Percentiles rank a stretch among this genome's conserved stretches.
Conservation (phyloP, 2,888 invertebrate genomes). For the Ashinkailepas kermadecensis region DNA sequence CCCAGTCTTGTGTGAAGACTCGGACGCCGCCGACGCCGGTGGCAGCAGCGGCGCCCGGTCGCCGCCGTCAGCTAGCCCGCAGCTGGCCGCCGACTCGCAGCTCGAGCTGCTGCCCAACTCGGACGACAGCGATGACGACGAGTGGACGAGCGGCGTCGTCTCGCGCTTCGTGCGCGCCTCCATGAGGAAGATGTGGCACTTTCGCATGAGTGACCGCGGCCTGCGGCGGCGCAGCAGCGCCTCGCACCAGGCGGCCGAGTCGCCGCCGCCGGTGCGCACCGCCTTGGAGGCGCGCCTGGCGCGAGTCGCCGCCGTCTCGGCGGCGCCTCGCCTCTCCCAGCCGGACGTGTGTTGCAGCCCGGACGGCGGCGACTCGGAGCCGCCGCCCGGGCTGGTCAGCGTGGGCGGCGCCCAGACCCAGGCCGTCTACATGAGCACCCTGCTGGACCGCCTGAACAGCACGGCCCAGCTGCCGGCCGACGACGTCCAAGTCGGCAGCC, state of each 20-base stretch:
- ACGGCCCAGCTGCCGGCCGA: neutral
- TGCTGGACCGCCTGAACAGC: conserved; percentile 16
- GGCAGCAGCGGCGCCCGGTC: too few species aligned
- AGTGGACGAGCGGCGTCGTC: neutral
- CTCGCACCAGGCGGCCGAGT: conserved; percentile 1
- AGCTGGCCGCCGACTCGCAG: neutral
- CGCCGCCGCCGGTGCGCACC: neutral
- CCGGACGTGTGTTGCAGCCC: neutral
- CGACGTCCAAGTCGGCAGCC: neutral
- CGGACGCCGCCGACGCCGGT: neutral
- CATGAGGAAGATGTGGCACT: conserved; percentile 50
- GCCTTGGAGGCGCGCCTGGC: neutral
- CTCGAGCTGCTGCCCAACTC: conserved; percentile 17
- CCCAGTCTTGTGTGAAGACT: conserved; percentile 30
- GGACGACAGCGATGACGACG: neutral
- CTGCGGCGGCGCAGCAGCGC: conserved; percentile 17
- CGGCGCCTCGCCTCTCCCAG: neutral
- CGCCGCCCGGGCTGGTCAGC: neutral
- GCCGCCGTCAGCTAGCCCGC: neutral
- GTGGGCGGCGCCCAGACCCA: neutral
- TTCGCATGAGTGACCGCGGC: conserved; percentile 44
- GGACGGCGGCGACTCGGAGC: neutral
- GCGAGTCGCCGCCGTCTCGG: neutral
- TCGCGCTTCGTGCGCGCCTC: conserved; percentile 45
- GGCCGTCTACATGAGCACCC: conserved; percentile 8